These are phyloP conservation scores for Hypotaenidia okinawae DNA, from an alignment of 2,797 vertebrate genomes.

Conservation along the genomic window DNA sequence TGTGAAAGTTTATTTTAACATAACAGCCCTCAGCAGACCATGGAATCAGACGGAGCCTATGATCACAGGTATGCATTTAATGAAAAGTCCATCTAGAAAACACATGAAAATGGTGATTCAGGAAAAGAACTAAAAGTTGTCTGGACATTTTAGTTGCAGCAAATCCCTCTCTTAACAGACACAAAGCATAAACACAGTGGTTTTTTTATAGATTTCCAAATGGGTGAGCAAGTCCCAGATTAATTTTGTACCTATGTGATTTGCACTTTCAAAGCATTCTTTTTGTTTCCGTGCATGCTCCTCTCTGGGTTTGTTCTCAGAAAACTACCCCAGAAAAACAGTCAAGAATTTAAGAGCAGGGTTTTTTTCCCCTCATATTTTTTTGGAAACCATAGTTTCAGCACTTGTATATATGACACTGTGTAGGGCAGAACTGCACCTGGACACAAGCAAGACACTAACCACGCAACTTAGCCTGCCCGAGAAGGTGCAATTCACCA, in stretches of 20 bases:
- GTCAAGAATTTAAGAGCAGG: not conserved
- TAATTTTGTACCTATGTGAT: not conserved
- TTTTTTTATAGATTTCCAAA: not conserved
- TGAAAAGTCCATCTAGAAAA: not conserved
- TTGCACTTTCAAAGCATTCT: not conserved
- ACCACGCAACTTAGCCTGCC: not conserved
- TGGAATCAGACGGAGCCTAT: not conserved
- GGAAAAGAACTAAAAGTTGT: not conserved
- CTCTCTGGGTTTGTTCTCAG: not conserved
- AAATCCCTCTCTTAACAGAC: not conserved
- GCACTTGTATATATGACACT: not conserved
- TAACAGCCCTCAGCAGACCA: not conserved
- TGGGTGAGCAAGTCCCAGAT: rapidly evolving
- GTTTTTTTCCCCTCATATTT: not conserved
- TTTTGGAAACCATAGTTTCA: not conserved
- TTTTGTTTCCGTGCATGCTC: not conserved
- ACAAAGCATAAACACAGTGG: not conserved
- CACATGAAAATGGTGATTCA: not conserved
- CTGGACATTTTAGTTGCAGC: not conserved
- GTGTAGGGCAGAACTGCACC: not conserved
- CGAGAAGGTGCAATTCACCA: not conserved
- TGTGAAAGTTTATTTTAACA: not conserved
- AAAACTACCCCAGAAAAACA: not conserved
- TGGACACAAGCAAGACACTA: not conserved
- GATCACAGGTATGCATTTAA: not conserved